Conservation (phyloP, 2,797 vertebrate species). For the Neosilurus hyrtlii region DNA sequence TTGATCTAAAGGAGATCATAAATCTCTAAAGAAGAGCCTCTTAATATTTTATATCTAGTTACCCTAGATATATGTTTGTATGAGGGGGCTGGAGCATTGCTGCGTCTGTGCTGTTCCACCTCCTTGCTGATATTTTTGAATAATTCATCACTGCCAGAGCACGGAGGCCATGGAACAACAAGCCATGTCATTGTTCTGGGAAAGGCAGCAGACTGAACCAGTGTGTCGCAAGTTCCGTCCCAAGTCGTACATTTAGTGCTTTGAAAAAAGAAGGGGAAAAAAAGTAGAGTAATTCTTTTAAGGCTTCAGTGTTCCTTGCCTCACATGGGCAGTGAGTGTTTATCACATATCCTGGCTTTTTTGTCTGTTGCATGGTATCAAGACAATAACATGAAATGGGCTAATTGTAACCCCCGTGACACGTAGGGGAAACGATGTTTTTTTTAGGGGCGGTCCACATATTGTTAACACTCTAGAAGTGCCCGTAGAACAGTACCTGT, state of each 20-base stretch:
- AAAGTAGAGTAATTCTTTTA: neutral
- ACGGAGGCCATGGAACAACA: slow-evolving; percentile 25
- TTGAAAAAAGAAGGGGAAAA: too few species aligned
- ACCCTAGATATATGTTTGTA: neutral
- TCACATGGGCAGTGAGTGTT: too few species aligned
- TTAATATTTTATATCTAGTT: slow-evolving; percentile 22
- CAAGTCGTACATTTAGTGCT: neutral
- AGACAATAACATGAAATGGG: too few species aligned
- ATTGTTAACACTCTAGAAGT: too few species aligned
- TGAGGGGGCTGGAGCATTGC: neutral
- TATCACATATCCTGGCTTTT: too few species aligned
- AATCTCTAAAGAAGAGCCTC: neutral
- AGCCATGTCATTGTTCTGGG: slow-evolving; percentile 3
- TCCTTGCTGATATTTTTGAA: slow-evolving; percentile 28
- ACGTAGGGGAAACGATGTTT: too few species aligned
- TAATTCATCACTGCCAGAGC: slow-evolving; percentile 38
- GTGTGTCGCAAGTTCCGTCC: neutral
- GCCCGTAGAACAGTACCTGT: too few species aligned
- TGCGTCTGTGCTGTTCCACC: neutral
- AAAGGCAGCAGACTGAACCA: neutral
- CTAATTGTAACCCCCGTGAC: too few species aligned
- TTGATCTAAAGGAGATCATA: neutral
- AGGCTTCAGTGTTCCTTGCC: too few species aligned
- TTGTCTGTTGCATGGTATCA: too few species aligned
- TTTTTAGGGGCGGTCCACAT: too few species aligned